Base-by-base conservation (phyloP, 2,113 vertebrate genomes). In the Bos javanicus region DNA sequence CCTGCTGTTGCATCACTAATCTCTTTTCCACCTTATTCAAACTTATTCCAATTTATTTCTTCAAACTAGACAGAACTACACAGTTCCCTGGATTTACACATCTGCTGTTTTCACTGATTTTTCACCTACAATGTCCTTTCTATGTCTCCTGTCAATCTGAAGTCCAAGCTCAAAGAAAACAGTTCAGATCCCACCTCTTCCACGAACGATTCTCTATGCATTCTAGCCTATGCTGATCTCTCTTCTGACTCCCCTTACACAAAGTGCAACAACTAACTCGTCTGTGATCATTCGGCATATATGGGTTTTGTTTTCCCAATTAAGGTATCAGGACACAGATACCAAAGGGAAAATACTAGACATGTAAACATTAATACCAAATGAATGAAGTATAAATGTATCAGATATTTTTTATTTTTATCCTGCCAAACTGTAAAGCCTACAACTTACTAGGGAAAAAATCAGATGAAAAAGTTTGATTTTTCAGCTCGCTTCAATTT, bases 401-500 rank as follows among this genome's bases (percentile, higher is more conserved):
- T 90, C 60, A 90, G 16, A n/a, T 43, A 60, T 85, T 87, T 89
- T 94, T 67, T 76, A 81, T 91, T 84, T 94, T 85, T 83, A 88
- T n/a, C 28, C 28, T 94, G 54, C 28, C 89, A 95, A 95, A 91
- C 95, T 67, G 87, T 76, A 90, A 96, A 87, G 26, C 52, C 39
- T 82, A 57, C 28, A 90, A 90, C 28, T 92, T 56, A 62, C 5
- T 89, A 96, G 8, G 80, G 26, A 64, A 94, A 60, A 71, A 57
- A 1, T 60, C 23, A 50, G 23, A 91, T 23, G 11, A 92, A 33
- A 52, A 94, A 86, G 86, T 81, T 96, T 87, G 78, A 94, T 67
- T 97, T 97, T 96, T 92, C 54, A 67, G 52, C 43, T 90, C 86
- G 21, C 25, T 48, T 76, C 43, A 87, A 21, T 93, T 95, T 83